phyloP scores from a whole-genome alignment of 2,888 invertebrate species.

The Stenchaetothrips biformis region DNA sequence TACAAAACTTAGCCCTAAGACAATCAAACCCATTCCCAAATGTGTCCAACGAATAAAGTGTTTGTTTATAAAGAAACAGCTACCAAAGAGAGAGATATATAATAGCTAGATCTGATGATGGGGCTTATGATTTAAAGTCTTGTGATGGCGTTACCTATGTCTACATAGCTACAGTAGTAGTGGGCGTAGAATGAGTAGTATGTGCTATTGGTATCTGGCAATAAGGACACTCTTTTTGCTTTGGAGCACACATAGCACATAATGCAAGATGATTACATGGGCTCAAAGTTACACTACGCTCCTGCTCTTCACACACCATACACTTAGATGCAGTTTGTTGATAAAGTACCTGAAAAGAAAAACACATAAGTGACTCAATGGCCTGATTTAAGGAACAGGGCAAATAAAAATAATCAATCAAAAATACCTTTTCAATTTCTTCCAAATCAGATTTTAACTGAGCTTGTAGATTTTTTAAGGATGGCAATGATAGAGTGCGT shows the following conservation, averaged over 20 bases:
- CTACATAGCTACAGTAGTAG: constrained; percentile 33
- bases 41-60: constrained; percentile 18
- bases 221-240: constrained; percentile 83
- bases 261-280: constrained; percentile 91
- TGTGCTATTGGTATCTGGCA: constrained; percentile 72
- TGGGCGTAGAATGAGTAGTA: constrained; percentile 33
- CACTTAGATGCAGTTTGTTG: constrained; percentile 83
- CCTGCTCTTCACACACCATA: constrained; percentile 84
- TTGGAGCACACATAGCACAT: constrained; percentile 78
- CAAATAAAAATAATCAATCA: background rate
- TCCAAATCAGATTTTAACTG: constrained; percentile 71
- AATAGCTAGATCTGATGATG: constrained; percentile 25
- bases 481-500: constrained; percentile 66
- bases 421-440: constrained; percentile 62
- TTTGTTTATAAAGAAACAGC: constrained; percentile 19
- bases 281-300: constrained; percentile 76
- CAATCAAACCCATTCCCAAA: constrained; percentile 24
- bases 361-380: background rate
- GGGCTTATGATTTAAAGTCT: constrained; percentile 25
- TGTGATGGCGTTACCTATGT: constrained; percentile 21
- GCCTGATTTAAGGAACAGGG: background rate
- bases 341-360: constrained; percentile 59
- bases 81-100: constrained; percentile 14
- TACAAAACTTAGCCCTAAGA: constrained; percentile 22
- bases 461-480: constrained; percentile 68